Base-by-base conservation (phyloP, 2,888 invertebrate species). In the Orchesellides sinensis region DNA sequence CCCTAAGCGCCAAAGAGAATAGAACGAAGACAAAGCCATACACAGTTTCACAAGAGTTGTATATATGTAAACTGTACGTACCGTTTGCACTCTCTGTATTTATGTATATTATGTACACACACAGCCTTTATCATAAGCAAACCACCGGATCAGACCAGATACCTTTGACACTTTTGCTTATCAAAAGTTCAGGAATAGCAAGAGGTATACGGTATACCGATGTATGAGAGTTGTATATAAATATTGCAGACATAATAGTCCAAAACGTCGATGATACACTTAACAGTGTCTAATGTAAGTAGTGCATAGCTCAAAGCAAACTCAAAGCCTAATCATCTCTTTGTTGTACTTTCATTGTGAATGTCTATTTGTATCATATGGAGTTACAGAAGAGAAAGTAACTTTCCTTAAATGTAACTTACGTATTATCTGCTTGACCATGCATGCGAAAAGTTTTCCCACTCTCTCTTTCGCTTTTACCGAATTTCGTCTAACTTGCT, bases 381-480 rank as follows among this genome's bases (percentile, higher is more conserved):
- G n/a, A n/a, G n/a, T n/a, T n/a, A n/a, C n/a, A 4, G 40, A 72
- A 32, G 27, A 72, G 59, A 59, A 72, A 59, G 59, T 59, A 25
- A 27, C 45, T 72, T 70, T 54, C 35, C 32, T 27, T 27, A 1
- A 47, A 3, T 47, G 40, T 25, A 25, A 49, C 47, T 25, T 68
- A n/a, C 27, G 25, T 40, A 66, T 69, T 69, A 70, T 56, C 40
- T 56, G 70, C 54, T 70, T 70, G 56, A 54, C 56, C 70, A 56
- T 56, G 70, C 70, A 54, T 56, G 35, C n/a, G 23, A 56, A 54
- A 54, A 70, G 27, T 54, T 56, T 52, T 35, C n/a, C n/a, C n/a
- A n/a, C n/a, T n/a, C n/a, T n/a, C n/a, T n/a, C 27, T 59, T 23
- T 45, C 27, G 29, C 17, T 70, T 40, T 19, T 17, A 32, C 3